Evolutionary conservation across 2,113 vertebrate genomes (phyloP).

Genomic region (Pipa parva): DNA sequence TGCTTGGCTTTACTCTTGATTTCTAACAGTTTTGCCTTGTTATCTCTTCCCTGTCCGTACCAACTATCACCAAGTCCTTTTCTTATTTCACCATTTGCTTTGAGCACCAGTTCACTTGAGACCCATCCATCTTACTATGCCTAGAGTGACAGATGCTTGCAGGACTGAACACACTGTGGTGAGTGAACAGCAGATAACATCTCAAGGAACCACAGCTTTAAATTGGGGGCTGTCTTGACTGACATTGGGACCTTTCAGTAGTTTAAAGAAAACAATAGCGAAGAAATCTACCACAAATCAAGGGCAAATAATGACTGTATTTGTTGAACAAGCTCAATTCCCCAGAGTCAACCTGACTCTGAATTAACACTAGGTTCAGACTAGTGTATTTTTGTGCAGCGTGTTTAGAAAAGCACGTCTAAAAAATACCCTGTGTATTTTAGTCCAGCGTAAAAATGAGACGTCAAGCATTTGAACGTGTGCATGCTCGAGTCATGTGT

Average conservation of each 20-base stretch:
- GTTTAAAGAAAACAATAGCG: slow-evolving; percentile 50
- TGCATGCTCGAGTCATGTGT: too few relatives aligned
- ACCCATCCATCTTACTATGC: slow-evolving; percentile 91
- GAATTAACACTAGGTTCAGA: too few relatives aligned
- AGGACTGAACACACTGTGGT: slow-evolving; percentile 67
- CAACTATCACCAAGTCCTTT: slow-evolving; percentile 65
- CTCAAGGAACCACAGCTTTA: slow-evolving; percentile 63
- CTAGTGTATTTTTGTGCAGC: too few relatives aligned
- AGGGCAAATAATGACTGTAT: slow-evolving; percentile 53
- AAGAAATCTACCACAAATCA: slow-evolving; percentile 57
- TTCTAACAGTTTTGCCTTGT: slow-evolving; percentile 73
- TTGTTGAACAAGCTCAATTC: slow-evolving; percentile 44
- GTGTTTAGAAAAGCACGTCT: too few relatives aligned
- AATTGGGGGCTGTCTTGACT: slow-evolving; percentile 54
- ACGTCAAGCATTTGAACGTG: too few relatives aligned
- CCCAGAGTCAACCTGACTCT: too few relatives aligned
- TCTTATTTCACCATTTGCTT: slow-evolving; percentile 95
- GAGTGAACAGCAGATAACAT: slow-evolving; percentile 73
- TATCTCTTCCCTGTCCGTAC: slow-evolving; percentile 59
- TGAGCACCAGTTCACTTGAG: slow-evolving; percentile 83
- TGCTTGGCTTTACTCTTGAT: slow-evolving; percentile 67
- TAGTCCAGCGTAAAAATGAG: too few relatives aligned
- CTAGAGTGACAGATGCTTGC: slow-evolving; percentile 95
- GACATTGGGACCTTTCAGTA: slow-evolving; percentile 61
- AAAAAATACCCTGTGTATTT: too few relatives aligned